Base-by-base conservation (phyloP, 2,797 vertebrate genomes). In the Falco novaeseelandiae region DNA sequence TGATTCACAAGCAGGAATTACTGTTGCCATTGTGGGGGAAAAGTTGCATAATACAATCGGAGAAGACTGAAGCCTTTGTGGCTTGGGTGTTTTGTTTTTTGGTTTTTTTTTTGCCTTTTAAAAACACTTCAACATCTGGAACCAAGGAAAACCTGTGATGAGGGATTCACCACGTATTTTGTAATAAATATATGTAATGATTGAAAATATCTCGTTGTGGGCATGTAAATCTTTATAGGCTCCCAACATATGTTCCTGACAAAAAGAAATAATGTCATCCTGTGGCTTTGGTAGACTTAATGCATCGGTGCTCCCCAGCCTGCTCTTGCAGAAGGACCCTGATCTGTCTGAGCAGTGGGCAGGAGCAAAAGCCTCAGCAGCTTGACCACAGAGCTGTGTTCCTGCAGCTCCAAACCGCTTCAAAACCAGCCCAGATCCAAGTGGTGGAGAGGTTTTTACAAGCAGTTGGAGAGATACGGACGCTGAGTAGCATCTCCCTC, bases 1-100 rank as follows among this genome's bases (percentile, higher is more conserved):
- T 82, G 90, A 97, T 97, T 96, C 95, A 93, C 90, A 94, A 91
- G 84, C 77, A 96, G 86, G 85, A 92, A 89, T 96, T 95, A 61
- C 95, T 89, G 88, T 87, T 36, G 48, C 78, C 51, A 69, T 81
- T 51, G 65, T 55, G 34, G 36, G 42, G 48, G 27, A n/a, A 86
- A 93, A 95, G 69, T 83, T 93, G 84, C 20, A 63, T 89, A 86
- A 90, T 78, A 66, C 1, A 2, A 27, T 62, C 93, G 91, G 87
- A 94, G 82, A 55, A 90, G 71, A 38, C 49, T 17, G 12, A 87
- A 59, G 69, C 51, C 57, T 69, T 23, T 9, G 19, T 54, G 44
- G 25, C 49, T 90, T 70, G 42, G 19, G 13, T 29, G 40, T n/a
- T 58, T 32, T 52, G 32, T 36, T 36, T 36, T 36, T 36, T 36